Evolutionary conservation across 2,113 vertebrate genomes (phyloP), one percentile per base, ranked within the genome.

Genomic region (Nerophis ophidion): DNA sequence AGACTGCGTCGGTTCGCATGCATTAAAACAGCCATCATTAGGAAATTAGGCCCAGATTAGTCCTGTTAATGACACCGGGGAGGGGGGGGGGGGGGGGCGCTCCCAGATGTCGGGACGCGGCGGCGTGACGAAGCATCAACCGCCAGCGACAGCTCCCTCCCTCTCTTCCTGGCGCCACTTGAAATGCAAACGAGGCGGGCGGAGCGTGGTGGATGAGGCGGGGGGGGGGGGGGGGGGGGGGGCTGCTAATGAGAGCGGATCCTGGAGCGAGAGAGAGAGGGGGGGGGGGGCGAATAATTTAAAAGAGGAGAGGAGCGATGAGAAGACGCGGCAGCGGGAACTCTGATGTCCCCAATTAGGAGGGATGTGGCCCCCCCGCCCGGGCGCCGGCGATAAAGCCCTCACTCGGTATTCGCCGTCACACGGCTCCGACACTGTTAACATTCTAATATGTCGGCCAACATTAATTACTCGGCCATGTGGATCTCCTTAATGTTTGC

Each of bases 11-110:
- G 91, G 89, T 94, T 96, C 94, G 94, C 94, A 94, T 95, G 94
- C 94, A 96, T 97, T 97, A 96, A 95, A 96, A 95, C 94, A 94
- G 93, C 92, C 92, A 96, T 97, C 94, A 96, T 98, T 97, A 97
- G 93, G 92, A 96, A 96, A 94, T 97, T 96, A 95, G 94, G 93
- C 93, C 93, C 90, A 95, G 93, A 96, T 97, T 98, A 97, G 97
- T 98, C 94, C 95, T 92, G 92, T 93, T 98, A 98, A 99, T 97
- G 94, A 97, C 93, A 97, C 91, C 26, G 4, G 26, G 26, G 38
- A 40, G 26, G 26, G 26, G 26, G 38, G 19, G 47, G 47, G 47
- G 44, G 92, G 93, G 92, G 91, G 89, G 82, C 89, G 89, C 93
- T 91, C 94, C 92, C 95, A 95, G 92, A 95, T 95, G 94, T 95